Percentiles rank a stretch among this genome's conserved stretches.
Conservation (phyloP, 2,113 vertebrate species). For the Indicator maculatus region DNA sequence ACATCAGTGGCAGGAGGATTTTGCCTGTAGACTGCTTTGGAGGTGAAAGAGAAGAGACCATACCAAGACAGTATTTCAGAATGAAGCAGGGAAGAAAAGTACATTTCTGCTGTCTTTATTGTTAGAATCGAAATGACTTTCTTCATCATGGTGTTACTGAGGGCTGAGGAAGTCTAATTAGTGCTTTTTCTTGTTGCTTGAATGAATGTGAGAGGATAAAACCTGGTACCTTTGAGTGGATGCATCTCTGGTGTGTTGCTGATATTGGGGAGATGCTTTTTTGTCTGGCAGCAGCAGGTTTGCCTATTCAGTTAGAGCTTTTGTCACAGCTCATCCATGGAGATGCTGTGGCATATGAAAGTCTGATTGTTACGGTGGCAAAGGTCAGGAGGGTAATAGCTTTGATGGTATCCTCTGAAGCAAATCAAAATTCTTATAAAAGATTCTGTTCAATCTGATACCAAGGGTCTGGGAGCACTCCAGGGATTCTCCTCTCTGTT, state of each 20-base stretch:
- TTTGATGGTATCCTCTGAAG: constrained; percentile 9
- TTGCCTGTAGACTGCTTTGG: neutral
- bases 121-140: neutral
- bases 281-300: neutral
- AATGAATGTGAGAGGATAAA: neutral
- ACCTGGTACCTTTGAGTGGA: neutral
- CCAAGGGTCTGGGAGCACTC: neutral
- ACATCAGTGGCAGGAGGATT: neutral
- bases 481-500: neutral
- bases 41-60: neutral
- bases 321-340: neutral
- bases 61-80: neutral
- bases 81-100: neutral
- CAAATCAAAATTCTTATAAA: constrained; percentile 3
- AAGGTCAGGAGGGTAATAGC: constrained; percentile 7
- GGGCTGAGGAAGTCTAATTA: neutral
- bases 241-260: neutral
- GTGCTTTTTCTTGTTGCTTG: neutral
- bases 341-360: constrained; percentile 15
- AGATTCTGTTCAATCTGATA: neutral
- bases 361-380: neutral
- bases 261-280: neutral
- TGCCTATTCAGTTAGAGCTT: neutral
- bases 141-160: neutral
- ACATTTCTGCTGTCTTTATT: neutral